Base-by-base conservation (phyloP, 2,113 vertebrate species). In the Seriola aureovittata region DNA sequence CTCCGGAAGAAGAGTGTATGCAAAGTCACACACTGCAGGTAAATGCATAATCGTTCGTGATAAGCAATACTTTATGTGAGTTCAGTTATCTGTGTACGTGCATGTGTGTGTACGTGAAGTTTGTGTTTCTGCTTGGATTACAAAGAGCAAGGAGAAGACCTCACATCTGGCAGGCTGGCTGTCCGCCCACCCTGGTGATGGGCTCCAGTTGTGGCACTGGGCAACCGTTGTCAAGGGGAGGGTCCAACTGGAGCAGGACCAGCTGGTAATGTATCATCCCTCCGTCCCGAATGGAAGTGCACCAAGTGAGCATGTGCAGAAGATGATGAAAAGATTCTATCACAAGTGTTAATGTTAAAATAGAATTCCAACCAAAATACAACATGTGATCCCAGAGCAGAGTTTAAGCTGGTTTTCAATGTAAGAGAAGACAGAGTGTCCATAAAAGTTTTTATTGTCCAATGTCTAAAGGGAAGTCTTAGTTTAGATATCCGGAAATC, bases 101-200 rank as follows among this genome's bases (percentile, higher is more conserved):
- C 62, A 3, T 73, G 73, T 59, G 57, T 72, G 75, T 19, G 73
- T 71, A 82, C 29, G 81, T 88, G 85, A 76, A 54, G 74, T 71
- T 85, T 85, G 81, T 81, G 75, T 85, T 88, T 78, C 74, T 84
- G 75, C 84, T 83, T 69, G 71, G 77, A 70, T 84, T 81, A 77
- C 46, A 85, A 85, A 52, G 72, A 59, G 64, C 63, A 40, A 40
- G 67, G 76, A 90, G 82, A 81, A 67, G 80, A 76, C 84, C 75
- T 88, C 90, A 91, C 92, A 95, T 95, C 92, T 95, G 94, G 92
- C 79, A 65, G 85, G 32, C 87, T 92, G 93, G 92, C 87, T 36
- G 78, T 63, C 80, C 50, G 87, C 92, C 91, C 55, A 9, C 50
- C 29, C 14, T 44, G 76, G 82, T 87, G 92, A 92, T 92, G 84